phyloP scores from a whole-genome alignment of 2,888 invertebrate species.

The Artemia sinica region DNA sequence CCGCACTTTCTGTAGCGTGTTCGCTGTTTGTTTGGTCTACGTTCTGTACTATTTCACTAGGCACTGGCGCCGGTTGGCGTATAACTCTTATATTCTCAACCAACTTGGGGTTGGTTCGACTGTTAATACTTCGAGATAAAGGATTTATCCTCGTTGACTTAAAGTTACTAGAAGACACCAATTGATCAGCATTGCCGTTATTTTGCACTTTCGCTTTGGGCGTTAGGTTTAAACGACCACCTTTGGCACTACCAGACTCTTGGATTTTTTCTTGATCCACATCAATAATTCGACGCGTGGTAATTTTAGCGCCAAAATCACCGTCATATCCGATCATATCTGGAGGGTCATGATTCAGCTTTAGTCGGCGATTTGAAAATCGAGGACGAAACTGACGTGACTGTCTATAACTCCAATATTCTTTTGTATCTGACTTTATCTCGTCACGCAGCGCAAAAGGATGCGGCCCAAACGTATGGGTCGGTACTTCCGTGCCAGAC shows the following conservation, averaged over 20 bases:
- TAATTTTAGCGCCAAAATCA: background rate
- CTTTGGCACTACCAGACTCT: background rate
- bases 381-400: conserved; percentile 10
- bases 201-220: background rate
- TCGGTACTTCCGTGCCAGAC: background rate
- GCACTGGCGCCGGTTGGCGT: background rate
- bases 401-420: conserved; percentile 5
- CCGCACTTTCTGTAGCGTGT: background rate
- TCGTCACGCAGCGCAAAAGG: conserved; percentile 2
- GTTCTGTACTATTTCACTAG: background rate
- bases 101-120: background rate
- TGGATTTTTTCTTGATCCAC: background rate
- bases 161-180: background rate
- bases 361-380: conserved; percentile 5
- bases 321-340: background rate
- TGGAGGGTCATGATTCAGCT: conserved; percentile 3
- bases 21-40: background rate
- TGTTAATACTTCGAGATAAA: background rate
- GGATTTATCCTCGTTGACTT: background rate
- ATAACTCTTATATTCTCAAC: no score
- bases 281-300: conserved; percentile 3
- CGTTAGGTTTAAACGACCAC: no score
- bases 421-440: background rate
- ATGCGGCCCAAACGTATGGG: background rate
- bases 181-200: background rate